phyloP scores from a whole-genome alignment of 2,888 invertebrate species.

The Chloromyia formosa region DNA sequence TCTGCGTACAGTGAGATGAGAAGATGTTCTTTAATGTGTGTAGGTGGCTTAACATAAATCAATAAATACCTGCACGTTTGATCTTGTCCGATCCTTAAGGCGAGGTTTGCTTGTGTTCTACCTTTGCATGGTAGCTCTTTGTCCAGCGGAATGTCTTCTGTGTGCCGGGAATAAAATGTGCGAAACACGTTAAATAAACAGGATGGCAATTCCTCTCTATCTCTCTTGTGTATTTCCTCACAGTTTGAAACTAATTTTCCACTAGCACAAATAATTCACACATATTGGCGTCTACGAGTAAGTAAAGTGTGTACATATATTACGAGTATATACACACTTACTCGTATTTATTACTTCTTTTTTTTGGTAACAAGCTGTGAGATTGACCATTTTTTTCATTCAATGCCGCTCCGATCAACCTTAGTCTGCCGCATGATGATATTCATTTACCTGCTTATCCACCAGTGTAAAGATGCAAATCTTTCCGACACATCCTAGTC shows the following conservation, averaged over 20 bases:
- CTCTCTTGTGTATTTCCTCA: constrained; percentile 11
- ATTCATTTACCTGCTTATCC: too few relatives aligned
- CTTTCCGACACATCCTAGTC: too few relatives aligned
- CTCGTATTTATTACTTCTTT: too few relatives aligned
- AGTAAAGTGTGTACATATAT: not conserved
- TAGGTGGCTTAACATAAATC: constrained; percentile 43
- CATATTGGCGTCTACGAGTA: not conserved
- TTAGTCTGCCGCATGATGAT: too few relatives aligned
- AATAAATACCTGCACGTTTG: constrained; percentile 43
- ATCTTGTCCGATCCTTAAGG: constrained; percentile 35
- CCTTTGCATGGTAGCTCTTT: constrained; percentile 29
- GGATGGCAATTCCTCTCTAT: constrained; percentile 6
- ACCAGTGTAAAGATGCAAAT: too few relatives aligned
- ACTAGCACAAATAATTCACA: constrained; percentile 30
- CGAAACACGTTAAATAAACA: not conserved
- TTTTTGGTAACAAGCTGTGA: not conserved
- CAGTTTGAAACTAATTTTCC: not conserved
- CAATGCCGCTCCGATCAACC: too few relatives aligned
- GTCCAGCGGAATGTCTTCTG: constrained; percentile 29
- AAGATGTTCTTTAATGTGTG: constrained; percentile 30
- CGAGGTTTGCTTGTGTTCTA: constrained; percentile 21
- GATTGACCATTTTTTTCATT: not conserved
- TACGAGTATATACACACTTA: too few relatives aligned
- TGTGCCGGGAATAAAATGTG: not conserved
- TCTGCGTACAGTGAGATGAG: not conserved